Evolutionary conservation across 2,797 vertebrate species (phyloP).

Genomic region (Lacerta viridis): DNA sequence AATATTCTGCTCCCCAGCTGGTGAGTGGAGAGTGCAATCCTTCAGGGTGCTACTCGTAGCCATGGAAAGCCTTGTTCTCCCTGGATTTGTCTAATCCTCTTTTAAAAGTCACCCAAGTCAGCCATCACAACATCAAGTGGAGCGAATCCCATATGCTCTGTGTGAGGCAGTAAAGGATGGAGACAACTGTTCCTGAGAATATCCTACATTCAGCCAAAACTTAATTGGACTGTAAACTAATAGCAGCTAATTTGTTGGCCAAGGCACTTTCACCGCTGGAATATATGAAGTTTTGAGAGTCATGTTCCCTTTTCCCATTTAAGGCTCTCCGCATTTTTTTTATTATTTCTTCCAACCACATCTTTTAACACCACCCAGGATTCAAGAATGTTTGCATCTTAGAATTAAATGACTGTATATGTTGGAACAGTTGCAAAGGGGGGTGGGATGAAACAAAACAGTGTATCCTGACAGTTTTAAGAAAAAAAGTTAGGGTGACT

Average conservation of each 20-base stretch:
- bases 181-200: not conserved
- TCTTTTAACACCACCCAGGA: not conserved
- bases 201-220: not conserved
- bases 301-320: not conserved
- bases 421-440: slow-evolving; percentile 47
- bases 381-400: slow-evolving; percentile 41
- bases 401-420: slow-evolving; percentile 37
- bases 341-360: slow-evolving; percentile 35
- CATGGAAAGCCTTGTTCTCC: no score
- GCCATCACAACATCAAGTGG: not conserved
- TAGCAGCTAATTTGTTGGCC: not conserved
- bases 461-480: slow-evolving; percentile 25
- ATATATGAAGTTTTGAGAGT: not conserved
- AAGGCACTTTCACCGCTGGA: slow-evolving; percentile 6
- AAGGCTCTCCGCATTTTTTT: slow-evolving; percentile 7
- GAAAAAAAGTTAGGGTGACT: slow-evolving; percentile 26
- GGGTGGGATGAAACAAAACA: slow-evolving; percentile 32
- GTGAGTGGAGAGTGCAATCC: no score
- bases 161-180: not conserved
- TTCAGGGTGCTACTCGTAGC: no score
- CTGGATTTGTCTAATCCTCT: not conserved
- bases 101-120: not conserved
- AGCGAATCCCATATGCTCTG: not conserved
- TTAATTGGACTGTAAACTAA: slow-evolving; percentile 6
- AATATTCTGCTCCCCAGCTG: no score